A percentile compares a stretch with the other conserved stretches of the same genome.
Conservation (phyloP, 2,113 vertebrate species). For the Elgaria multicarinata region DNA sequence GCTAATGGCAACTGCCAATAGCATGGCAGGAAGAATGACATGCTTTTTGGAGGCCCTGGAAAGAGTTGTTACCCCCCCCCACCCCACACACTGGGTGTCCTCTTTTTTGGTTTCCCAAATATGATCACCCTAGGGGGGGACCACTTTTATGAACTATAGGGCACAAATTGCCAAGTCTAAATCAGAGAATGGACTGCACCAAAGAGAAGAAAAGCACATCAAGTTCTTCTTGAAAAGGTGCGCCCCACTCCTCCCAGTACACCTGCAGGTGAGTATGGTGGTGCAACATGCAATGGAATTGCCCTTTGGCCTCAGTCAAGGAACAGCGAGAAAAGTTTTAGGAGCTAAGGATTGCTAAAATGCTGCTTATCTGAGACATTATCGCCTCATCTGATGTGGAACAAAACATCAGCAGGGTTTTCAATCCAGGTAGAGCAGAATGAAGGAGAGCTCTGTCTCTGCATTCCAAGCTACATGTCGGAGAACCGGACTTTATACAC, state of each 20-base stretch:
- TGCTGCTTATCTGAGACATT: neutral
- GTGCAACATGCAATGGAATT: neutral
- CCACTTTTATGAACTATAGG: neutral
- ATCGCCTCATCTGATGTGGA: constrained; percentile 2
- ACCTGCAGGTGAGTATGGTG: neutral
- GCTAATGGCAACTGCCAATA: no score
- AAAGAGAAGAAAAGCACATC: neutral
- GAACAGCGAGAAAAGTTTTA: neutral
- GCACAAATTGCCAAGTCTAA: neutral
- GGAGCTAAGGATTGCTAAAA: neutral
- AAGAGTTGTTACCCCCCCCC: no score
- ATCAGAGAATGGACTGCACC: neutral
- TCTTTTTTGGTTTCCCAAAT: no score
- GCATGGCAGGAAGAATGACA: no score
- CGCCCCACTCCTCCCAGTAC: neutral
- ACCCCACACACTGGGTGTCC: no score
- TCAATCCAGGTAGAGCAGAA: neutral
- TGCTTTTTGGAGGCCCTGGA: no score
- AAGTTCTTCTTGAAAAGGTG: neutral
- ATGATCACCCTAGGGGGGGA: no score
- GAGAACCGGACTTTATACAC: neutral
- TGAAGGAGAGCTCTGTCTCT: neutral
- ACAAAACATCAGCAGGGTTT: neutral
- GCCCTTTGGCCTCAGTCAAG: neutral
- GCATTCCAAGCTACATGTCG: neutral